Base-by-base conservation (phyloP, 1,140 invertebrate species). In the Holcopasites calliopsidis region DNA sequence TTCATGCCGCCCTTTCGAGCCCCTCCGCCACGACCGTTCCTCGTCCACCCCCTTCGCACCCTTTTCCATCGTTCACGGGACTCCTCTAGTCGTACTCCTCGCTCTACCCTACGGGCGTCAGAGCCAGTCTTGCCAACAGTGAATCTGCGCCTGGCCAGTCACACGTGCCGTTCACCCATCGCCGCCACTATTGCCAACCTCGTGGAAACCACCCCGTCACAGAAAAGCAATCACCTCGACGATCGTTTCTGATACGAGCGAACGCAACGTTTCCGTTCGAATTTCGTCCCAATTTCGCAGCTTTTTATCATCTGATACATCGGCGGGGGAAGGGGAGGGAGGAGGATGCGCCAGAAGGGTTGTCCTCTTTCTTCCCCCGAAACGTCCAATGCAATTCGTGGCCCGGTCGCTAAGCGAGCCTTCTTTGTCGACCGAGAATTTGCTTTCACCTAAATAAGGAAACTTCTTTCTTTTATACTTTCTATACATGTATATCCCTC, bases 1-100 rank as follows among this genome's bases (percentile, higher is more conserved):
- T 90, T 90, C 89, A 90, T 90, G 68, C 84, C 80, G 82, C 85
- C 85, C 84, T 88, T 85, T 82, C 81, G 77, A n/a, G 64, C 80
- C 80, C 77, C 82, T 79, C 80, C 60, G 64, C 54, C 68, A 68
- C 72, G 57, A 62, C 28, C 71, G 79, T 77, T 77, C 58, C 72
- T 73, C 73, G 68, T 77, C 65, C 79, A 64, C 75, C 74, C 78
- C 68, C 74, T 44, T 69, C 58, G 69, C 74, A 52, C 50, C 54
- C 76, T 49, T 60, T 62, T 62, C 68, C 42, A 60, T 65, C 58
- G 68, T 68, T 77, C 58, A 58, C 74, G n/a, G n/a, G 57, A 64
- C 82, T 71, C 68, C 75, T 66, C 66, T 69, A 75, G 57, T 49
- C 52, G 64, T 75, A 40, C 55, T 70, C 38, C 18, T 40, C 61